Conservation (phyloP, 2,797 vertebrate species). For the Spinus olivaceus region DNA sequence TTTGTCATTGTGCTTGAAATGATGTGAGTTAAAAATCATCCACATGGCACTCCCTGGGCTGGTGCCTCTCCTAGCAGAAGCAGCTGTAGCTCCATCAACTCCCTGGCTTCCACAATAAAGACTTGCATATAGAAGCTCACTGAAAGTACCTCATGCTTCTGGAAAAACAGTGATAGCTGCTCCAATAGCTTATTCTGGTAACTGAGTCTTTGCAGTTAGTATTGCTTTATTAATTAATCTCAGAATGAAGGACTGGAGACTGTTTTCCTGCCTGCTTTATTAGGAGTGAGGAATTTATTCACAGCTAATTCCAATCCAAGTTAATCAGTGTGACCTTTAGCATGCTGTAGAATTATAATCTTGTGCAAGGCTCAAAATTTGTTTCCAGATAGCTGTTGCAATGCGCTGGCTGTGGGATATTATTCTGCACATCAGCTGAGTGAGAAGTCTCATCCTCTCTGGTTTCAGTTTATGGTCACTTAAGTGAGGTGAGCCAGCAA, state of each 20-base stretch:
- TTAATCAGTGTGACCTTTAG: neutral
- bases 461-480: neutral
- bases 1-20: slow-evolving; percentile 21
- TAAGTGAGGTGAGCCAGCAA: neutral
- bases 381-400: neutral
- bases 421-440: neutral
- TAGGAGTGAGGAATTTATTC: neutral
- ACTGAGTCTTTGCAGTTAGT: neutral
- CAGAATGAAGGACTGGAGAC: neutral
- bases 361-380: neutral
- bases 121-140: neutral
- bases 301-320: neutral
- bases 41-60: neutral
- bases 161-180: neutral
- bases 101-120: neutral
- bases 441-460: neutral
- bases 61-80: neutral
- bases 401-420: neutral
- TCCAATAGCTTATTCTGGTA: neutral
- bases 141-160: neutral
- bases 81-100: neutral
- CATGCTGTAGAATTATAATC: neutral
- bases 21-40: neutral
- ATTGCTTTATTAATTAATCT: neutral
- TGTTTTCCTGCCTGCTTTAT: neutral